Conservation (phyloP, 1,140 invertebrate genomes). For the Ceratosolen fusciceps region DNA sequence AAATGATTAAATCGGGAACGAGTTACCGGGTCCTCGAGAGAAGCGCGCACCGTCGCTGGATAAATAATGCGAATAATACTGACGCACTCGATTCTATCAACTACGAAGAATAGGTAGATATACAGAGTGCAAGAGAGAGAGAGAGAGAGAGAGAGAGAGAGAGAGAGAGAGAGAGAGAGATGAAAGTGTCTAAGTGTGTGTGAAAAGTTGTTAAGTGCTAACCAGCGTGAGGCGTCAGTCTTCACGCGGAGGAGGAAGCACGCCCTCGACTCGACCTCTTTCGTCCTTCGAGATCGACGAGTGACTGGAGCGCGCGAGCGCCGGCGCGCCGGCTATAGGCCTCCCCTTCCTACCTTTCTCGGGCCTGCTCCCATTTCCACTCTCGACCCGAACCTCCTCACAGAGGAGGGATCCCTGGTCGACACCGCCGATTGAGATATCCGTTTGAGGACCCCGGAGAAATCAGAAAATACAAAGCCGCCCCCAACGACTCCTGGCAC, state of each 20-base stretch:
- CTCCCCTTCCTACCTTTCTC: constrained; percentile 71
- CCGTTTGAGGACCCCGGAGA: not conserved
- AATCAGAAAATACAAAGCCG: not conserved
- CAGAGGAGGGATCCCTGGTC: not conserved
- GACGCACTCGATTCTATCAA: too few relatives aligned
- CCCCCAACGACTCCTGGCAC: not conserved
- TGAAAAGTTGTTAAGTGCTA: constrained; percentile 37
- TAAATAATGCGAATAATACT: too few relatives aligned
- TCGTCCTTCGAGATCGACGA: constrained; percentile 72
- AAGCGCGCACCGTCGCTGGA: constrained; percentile 46
- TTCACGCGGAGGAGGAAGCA: constrained; percentile 63
- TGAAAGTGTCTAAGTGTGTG: constrained; percentile 38
- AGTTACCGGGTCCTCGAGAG: constrained; percentile 29
- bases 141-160: too few relatives aligned
- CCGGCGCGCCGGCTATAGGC: constrained; percentile 67
- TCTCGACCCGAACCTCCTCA: constrained; percentile 1
- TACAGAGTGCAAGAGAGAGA: too few relatives aligned
- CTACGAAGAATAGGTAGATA: too few relatives aligned
- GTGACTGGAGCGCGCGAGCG: constrained; percentile 67
- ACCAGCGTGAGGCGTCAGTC: constrained; percentile 53
- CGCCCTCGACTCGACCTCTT: constrained; percentile 67
- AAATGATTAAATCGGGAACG: too few relatives aligned
- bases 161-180: constrained; percentile 40
- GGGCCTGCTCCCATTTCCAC: constrained; percentile 67
- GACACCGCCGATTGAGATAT: not conserved